Evolutionary conservation across 2,113 vertebrate genomes (phyloP), one percentile per base, ranked within the genome.

Genomic region (Halichoerus grypus): DNA sequence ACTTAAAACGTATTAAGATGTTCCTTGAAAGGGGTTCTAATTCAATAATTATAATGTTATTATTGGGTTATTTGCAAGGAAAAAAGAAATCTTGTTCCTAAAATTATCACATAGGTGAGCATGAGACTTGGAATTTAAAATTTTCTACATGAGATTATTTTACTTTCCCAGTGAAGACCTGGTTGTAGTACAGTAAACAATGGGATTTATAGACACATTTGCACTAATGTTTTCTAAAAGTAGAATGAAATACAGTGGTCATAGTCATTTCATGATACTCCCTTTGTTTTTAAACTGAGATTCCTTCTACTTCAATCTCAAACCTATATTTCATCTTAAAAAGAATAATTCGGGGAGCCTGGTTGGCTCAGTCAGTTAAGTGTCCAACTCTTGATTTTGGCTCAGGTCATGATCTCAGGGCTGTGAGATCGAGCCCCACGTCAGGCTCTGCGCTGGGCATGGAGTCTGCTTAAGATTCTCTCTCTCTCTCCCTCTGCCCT

Each of bases 241-340:
- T 93, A 55, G 72, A 72, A 93, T 63, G 49, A 77, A 67, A 82
- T 53, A 11, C n/a, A 95, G 39, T 15, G 28, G 7, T 61, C 53
- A 55, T 1, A 74, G 11, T 82, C 21, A 81, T 74, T 94, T 88
- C 24, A 46, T 69, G 77, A 94, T 36, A 67, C 24, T 82, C 5
- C 26, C 49, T 74, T 42, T 95, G 31, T 33, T 88, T 96, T 59
- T 88, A 90, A 94, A 63, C 24, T 39, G 95, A 49, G 42, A 76
- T 11, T 93, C 28, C 83, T 95, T 74, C 74, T 92, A 91, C 22
- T 77, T 61, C 24, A 33, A 72, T 24, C 71, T 72, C 59, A 39
- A 88, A 80, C 14, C 55, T 74, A 6, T 28, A 79, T 49, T 84
- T 91, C 63, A 69, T 63, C 67, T 76, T 85, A 28, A 59, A 85